Conservation (phyloP, 2,888 invertebrate species). For the Morpho helenor region DNA sequence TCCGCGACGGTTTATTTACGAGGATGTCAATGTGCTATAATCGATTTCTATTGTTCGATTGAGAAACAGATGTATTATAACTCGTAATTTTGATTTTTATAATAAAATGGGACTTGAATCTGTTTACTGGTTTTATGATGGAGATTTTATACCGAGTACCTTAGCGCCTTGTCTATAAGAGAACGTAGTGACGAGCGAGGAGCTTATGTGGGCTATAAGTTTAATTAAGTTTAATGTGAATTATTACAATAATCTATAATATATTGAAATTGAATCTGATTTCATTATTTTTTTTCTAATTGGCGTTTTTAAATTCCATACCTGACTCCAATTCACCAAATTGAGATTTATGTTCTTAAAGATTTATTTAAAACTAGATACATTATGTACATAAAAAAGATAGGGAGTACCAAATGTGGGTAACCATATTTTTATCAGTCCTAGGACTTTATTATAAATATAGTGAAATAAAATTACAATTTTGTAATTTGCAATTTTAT, state of each 20-base stretch:
- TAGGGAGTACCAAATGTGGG: constrained; percentile 8
- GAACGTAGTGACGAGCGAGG: constrained; percentile 66
- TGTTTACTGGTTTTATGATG: constrained; percentile 79
- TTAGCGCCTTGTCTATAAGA: constrained; percentile 74
- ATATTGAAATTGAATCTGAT: constrained; percentile 79
- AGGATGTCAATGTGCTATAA: constrained; percentile 71
- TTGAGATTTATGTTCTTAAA: constrained; percentile 11
- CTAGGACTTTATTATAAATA: constrained; percentile 8
- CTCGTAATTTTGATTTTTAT: constrained; percentile 80
- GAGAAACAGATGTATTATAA: constrained; percentile 76
- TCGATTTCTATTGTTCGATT: constrained; percentile 76
- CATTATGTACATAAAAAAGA: constrained; percentile 9
- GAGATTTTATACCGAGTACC: constrained; percentile 78
- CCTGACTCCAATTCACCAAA: constrained; percentile 39
- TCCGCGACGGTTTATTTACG: constrained; percentile 70
- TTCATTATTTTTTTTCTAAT: constrained; percentile 75
- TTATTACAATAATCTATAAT: constrained; percentile 79
- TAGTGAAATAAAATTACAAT: constrained; percentile 14
- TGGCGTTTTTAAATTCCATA: constrained; percentile 61
- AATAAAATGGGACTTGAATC: constrained; percentile 80
- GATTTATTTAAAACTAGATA: constrained; percentile 16
- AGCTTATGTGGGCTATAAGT: constrained; percentile 77
- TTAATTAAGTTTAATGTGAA: constrained; percentile 79
- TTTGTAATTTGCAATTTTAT: constrained; percentile 11
- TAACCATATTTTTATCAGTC: constrained; percentile 13